phyloP scores from a whole-genome alignment of 2,113 vertebrate genomes.

The Chloroceryle aenea region DNA sequence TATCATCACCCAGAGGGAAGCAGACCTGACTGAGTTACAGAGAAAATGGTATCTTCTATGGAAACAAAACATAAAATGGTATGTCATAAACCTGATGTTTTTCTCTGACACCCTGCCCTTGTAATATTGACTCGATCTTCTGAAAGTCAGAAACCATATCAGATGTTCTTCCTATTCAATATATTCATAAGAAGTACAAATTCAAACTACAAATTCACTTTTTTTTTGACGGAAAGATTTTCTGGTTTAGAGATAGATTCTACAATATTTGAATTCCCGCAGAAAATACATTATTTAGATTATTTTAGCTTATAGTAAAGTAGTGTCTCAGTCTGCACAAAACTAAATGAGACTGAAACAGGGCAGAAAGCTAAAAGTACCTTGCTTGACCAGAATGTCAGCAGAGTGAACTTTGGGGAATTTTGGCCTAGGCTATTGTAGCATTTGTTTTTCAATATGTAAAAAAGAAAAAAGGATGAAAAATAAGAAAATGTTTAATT shows the following conservation, averaged over 20 bases:
- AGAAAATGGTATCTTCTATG: not conserved
- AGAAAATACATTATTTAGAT: not conserved
- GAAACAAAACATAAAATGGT: not conserved
- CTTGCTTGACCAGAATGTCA: not conserved
- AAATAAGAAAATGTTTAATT: not conserved
- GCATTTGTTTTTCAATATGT: not conserved
- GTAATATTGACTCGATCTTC: not conserved
- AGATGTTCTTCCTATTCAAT: not conserved
- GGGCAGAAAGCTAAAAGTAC: not conserved
- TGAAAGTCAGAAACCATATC: not conserved
- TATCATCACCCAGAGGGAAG: not conserved
- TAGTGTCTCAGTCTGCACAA: not conserved
- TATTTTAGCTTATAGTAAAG: not conserved
- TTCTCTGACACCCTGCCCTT: not conserved
- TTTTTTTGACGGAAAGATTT: not conserved
- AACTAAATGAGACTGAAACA: not conserved
- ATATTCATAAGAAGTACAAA: not conserved
- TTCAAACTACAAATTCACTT: not conserved
- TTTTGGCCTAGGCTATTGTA: not conserved
- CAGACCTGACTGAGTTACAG: not conserved
- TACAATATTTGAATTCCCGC: not conserved
- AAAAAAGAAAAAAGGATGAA: not conserved
- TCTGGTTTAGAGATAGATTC: not conserved
- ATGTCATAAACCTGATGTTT: not conserved
- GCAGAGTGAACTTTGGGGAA: not conserved